Conservation (phyloP, 2,888 invertebrate species). For the Andrena bicolor region DNA sequence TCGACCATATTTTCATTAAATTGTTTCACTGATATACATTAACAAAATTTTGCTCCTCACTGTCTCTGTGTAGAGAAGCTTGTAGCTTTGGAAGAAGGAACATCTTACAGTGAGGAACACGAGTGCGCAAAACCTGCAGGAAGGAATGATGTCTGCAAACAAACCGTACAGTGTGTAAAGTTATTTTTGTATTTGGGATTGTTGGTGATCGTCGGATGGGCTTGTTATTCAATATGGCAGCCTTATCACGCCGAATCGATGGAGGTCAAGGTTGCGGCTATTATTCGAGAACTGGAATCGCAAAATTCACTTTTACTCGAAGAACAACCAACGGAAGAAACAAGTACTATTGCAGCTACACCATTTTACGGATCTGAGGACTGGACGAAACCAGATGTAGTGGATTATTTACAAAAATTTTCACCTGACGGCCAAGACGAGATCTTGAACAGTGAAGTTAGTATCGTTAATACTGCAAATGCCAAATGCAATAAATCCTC, state of each 20-base stretch:
- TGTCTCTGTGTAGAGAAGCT: slow-evolving; percentile 41
- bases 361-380: too few species aligned
- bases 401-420: too few species aligned
- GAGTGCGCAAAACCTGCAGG: neutral
- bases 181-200: slow-evolving; percentile 67
- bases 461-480: too few species aligned
- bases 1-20: neutral
- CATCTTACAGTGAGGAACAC: neutral
- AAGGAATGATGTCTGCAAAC: slow-evolving; percentile 8
- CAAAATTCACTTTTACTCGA: neutral
- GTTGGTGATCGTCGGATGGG: slow-evolving; percentile 66
- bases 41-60: too few species aligned
- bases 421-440: too few species aligned
- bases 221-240: slow-evolving; percentile 51
- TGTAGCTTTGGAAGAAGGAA: slow-evolving; percentile 44
- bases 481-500: too few species aligned
- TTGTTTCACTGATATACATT: neutral
- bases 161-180: slow-evolving; percentile 48
- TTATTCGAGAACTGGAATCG: neutral
- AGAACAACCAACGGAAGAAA: neutral
- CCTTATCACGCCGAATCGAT: slow-evolving; percentile 1
- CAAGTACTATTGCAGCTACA: neutral
- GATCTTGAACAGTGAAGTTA: too few species aligned
- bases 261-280: slow-evolving; percentile 12
- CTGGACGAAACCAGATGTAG: too few species aligned